These are phyloP conservation scores for Meloidogyne floridensis DNA, from an alignment of 1,140 invertebrate species.

Conservation along the genomic window DNA sequence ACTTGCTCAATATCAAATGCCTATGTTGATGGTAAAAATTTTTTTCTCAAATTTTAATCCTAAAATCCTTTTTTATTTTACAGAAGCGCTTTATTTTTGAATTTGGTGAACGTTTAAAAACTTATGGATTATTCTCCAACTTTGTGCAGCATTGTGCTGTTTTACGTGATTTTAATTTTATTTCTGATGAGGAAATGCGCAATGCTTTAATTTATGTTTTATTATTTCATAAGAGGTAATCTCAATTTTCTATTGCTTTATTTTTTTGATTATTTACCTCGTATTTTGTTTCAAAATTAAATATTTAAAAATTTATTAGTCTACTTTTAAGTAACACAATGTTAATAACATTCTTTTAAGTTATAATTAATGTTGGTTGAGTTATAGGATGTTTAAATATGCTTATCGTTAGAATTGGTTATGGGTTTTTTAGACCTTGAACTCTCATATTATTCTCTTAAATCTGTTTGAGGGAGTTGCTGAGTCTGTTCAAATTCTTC, in stretches of 20 bases:
- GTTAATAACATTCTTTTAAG: too few relatives aligned
- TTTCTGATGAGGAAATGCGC: neutral
- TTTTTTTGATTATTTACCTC: too few relatives aligned
- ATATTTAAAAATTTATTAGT: too few relatives aligned
- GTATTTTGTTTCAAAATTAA: too few relatives aligned
- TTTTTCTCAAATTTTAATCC: neutral
- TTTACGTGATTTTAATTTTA: neutral
- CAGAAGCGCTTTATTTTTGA: slow-evolving; percentile 13
- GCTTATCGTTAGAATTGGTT: too few relatives aligned
- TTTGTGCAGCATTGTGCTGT: neutral
- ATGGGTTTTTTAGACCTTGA: too few relatives aligned
- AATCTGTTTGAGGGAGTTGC: neutral
- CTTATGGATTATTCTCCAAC: neutral
- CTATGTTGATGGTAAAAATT: neutral
- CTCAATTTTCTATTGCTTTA: neutral
- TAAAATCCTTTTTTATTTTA: neutral
- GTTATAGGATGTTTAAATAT: too few relatives aligned
- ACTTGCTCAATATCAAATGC: neutral
- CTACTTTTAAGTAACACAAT: too few relatives aligned
- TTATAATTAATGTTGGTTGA: too few relatives aligned
- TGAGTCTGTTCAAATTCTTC: neutral
- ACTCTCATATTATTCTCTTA: neutral
- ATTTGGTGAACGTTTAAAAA: neutral
- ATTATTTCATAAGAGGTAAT: neutral
- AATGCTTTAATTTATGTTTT: neutral